phyloP scores from a whole-genome alignment of 2,888 invertebrate species.

The Thecophora atra region DNA sequence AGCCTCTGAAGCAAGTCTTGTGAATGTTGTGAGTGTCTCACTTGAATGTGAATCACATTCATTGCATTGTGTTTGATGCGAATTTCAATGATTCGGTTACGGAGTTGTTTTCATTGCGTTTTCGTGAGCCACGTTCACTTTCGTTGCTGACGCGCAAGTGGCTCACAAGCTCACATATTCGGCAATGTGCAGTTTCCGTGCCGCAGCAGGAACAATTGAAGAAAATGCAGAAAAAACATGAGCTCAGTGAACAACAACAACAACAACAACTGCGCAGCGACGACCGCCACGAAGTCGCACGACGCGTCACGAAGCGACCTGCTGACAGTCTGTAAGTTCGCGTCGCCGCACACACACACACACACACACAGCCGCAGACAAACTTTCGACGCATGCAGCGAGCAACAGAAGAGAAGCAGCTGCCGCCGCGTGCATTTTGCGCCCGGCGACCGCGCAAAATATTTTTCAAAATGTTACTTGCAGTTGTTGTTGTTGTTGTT shows the following conservation, averaged over 20 bases:
- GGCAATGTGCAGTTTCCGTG: constrained; percentile 20
- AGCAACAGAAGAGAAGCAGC: neutral
- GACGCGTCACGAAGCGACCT: neutral
- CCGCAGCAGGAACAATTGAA: constrained; percentile 8
- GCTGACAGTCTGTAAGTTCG: neutral
- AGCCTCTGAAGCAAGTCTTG: too few relatives aligned
- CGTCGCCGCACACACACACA: neutral
- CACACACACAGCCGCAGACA: neutral
- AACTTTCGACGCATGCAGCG: constrained; percentile 14
- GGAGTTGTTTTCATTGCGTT: too few relatives aligned
- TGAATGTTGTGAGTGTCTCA: too few relatives aligned
- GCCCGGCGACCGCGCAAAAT: constrained; percentile 26
- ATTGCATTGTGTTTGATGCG: too few relatives aligned
- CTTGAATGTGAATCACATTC: too few relatives aligned
- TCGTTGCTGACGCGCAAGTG: constrained; percentile 13
- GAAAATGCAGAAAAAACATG: neutral
- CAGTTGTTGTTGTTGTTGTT: constrained; percentile 8
- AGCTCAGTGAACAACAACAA: neutral
- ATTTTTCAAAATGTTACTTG: constrained; percentile 9
- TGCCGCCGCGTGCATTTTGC: constrained; percentile 19
- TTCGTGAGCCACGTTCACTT: too few relatives aligned
- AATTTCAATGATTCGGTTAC: too few relatives aligned
- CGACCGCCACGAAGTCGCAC: constrained; percentile 23
- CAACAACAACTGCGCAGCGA: neutral
- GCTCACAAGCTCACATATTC: too few relatives aligned